A percentile compares a stretch with the other conserved stretches of the same genome.
Evolutionary conservation across 2,888 invertebrate species (phyloP).

Genomic region (Linhomoeus sp.): DNA sequence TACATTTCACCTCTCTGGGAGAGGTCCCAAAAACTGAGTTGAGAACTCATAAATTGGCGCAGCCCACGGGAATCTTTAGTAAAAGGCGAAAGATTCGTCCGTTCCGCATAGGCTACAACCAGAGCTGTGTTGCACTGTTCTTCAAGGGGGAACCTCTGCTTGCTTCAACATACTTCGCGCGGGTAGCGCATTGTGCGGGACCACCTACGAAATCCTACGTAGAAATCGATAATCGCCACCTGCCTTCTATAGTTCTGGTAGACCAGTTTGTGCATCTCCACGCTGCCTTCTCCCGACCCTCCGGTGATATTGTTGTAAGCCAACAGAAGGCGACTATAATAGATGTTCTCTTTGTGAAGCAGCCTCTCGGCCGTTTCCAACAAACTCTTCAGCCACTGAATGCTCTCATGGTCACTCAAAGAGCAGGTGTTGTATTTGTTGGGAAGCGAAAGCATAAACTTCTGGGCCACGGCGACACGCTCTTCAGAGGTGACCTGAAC

Average conservation of each 20-base stretch:
- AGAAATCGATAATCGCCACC: no score
- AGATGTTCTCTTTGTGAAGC: conserved; percentile 20
- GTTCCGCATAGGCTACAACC: neutral
- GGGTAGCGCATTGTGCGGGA: no score
- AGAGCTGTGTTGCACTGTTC: neutral
- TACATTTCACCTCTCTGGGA: no score
- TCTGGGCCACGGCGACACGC: conserved; percentile 5
- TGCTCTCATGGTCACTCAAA: conserved; percentile 3
- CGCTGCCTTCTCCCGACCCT: neutral
- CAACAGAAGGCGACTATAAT: conserved; percentile 14
- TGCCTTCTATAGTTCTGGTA: conserved; percentile 20
- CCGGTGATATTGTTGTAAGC: conserved; percentile 15
- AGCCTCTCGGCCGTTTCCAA: conserved; percentile 13
- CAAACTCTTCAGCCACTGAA: conserved; percentile 8
- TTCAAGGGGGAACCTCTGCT: no score
- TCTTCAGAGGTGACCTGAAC: conserved; percentile 7
- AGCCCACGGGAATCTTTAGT: no score
- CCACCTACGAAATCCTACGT: neutral
- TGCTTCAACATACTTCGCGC: no score
- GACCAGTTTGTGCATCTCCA: conserved; percentile 16
- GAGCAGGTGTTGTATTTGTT: conserved; percentile 4
- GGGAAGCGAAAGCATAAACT: conserved; percentile 1
- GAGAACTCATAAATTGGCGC: no score
- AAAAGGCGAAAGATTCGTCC: neutral
- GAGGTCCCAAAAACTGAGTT: no score